A percentile compares a stretch with the other conserved stretches of the same genome.
Evolutionary conservation across 2,797 vertebrate species (phyloP).

Genomic region (Margarornis squamiger): DNA sequence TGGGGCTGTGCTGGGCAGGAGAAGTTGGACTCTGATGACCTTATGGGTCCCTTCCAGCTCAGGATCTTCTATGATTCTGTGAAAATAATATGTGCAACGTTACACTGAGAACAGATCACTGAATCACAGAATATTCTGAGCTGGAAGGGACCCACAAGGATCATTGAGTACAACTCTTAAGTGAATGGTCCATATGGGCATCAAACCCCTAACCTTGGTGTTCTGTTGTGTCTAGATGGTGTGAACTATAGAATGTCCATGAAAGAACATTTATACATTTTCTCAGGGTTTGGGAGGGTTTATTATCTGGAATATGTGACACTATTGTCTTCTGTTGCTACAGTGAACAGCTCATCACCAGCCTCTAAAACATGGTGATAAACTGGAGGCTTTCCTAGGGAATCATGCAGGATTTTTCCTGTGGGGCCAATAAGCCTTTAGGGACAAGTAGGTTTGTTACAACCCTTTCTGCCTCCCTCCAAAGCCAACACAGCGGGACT

Average conservation of each 20-base stretch:
- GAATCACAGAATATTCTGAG: not conserved
- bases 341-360: not conserved
- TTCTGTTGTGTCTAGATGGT: not conserved
- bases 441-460: not conserved
- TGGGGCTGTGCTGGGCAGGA: not conserved
- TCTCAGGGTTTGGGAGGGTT: not conserved
- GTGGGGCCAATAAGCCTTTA: not conserved
- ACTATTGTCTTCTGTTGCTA: not conserved
- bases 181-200: not conserved
- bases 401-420: not conserved
- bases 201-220: not conserved
- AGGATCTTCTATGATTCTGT: not conserved
- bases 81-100: too few species aligned
- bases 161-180: not conserved
- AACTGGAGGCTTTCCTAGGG: not conserved
- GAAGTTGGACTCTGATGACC: not conserved
- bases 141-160: not conserved
- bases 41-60: not conserved
- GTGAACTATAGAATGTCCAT: not conserved
- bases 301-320: not conserved
- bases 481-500: not conserved
- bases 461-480: not conserved
- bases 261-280: not conserved
- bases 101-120: not conserved
- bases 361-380: not conserved